Evolutionary conservation across 2,888 invertebrate species (phyloP), one percentile per base, ranked within the genome.

Genomic region (Xanthia icteritia): DNA sequence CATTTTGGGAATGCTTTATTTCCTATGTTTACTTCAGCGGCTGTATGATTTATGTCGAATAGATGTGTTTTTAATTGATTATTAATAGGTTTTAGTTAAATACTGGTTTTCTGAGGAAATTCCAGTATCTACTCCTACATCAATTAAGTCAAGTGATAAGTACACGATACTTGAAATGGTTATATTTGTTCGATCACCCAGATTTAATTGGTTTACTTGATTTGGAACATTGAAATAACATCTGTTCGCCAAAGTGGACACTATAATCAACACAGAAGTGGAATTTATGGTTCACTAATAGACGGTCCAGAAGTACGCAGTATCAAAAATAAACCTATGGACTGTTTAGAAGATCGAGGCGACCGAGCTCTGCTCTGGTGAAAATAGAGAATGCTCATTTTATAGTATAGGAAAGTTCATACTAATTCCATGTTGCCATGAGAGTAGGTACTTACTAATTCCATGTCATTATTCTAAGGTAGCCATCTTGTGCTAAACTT

Each of bases 21-120:
- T 89, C 88, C 89, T 90, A 92, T 93, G 93, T 92, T 91, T 89
- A 89, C 91, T 93, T 93, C 91, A 92, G 90, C 89, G 86, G 85
- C 9, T 82, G 84, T 91, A 91, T 94, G 94, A 94, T 94, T 95
- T 94, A 95, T 93, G 86, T 82, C 80, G 85, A 86, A 90, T 92
- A 90, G 90, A 89, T 90, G 89, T 89, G 89, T 90, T 89, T 88
- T 89, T 92, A 91, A 93, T 92, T 90, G 92, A 92, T 92, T 91
- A 92, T 93, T 92, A 91, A 92, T 92, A 90, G 89, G 77, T 89
- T 88, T 88, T 89, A 73, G 87, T 90, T 86, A 86, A 88, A 87
- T 89, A 89, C 89, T 86, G 84, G 91, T 88, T 89, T 85, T 56
- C 54, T 64, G 54, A 85, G 85, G 81, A 86, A 90, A 90, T 90